Evolutionary conservation across 1,140 invertebrate genomes (phyloP), one percentile per base, ranked within the genome.

Genomic region (Aphelenchoides besseyi): DNA sequence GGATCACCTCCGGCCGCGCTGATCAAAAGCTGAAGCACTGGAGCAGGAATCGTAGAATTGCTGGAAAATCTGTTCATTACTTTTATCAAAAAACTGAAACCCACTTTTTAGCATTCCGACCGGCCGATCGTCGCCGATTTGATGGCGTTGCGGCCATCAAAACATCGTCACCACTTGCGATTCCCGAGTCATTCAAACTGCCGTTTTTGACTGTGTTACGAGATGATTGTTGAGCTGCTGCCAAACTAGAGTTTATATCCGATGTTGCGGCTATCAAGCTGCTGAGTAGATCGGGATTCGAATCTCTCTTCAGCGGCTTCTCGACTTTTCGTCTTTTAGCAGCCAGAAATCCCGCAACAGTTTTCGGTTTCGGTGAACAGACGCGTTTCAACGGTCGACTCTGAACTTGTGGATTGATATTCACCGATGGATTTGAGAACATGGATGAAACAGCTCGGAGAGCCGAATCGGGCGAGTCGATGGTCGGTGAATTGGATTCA

Each of bases 121-220:
- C 41, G 41, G 41, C 41, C 41, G 41, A 12, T 48, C 41, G 41
- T 16, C 41, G 41, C 12, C 41, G 41, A 23, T 16, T 23, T 12
- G 41, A 23, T 23, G 41, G 23, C 41, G 55, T 33, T 5, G 32
- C 23, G 5, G 55, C 55, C 41, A 23, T 16, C 12, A 48, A 23
- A 23, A 48, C 30, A n/a, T 66, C 63, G 23, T 66, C 63, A 29
- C 26, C 63, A 53, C 63, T 66, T 23, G 36, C 63, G 30, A 66
- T 53, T 66, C 63, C 63, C 16, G 63, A 66, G 48, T 66, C 63
- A 53, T 35, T 66, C 12, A 53, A 33, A 18, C 55, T 59, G 55
- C 55, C 18, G 55, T 23, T 33, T 33, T 28, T 28, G 5, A 18
- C 5, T 33, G 55, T 33, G 55, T n/a, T n/a, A n/a, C 37, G 5